Percentiles rank a stretch among this genome's conserved stretches.
phyloP scores from a whole-genome alignment of 2,113 vertebrate species.

The Choloepus hoffmanni region DNA sequence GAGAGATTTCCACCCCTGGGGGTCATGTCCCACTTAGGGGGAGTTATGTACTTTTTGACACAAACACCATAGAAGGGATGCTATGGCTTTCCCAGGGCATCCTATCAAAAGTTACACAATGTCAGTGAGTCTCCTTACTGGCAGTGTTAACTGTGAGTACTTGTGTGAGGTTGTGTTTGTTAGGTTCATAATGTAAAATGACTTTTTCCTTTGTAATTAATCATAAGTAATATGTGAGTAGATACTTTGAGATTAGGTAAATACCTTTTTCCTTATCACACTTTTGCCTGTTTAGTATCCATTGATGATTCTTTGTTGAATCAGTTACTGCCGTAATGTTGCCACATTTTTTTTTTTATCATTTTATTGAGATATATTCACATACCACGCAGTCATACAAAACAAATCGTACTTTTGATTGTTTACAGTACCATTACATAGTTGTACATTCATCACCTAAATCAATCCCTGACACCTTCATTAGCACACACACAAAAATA shows the following conservation, averaged over 20 bases:
- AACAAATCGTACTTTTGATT: too few relatives aligned
- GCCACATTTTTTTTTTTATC: neutral
- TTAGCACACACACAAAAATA: too few relatives aligned
- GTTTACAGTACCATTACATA: too few relatives aligned
- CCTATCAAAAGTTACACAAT: neutral
- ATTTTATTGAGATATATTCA: too few relatives aligned
- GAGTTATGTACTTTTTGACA: neutral
- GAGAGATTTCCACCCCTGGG: too few relatives aligned
- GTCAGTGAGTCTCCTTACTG: neutral
- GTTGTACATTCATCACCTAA: too few relatives aligned
- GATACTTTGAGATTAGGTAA: neutral
- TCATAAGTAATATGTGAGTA: neutral
- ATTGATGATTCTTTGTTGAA: neutral
- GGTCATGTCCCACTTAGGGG: too few relatives aligned
- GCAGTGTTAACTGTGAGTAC: neutral
- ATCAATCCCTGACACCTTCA: too few relatives aligned
- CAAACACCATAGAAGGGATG: rapidly evolving
- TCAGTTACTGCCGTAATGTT: neutral
- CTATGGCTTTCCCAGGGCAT: too few relatives aligned
- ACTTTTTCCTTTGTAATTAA: neutral
- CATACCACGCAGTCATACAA: too few relatives aligned
- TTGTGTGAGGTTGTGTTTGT: neutral
- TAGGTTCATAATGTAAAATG: neutral
- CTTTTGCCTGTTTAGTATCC: neutral
- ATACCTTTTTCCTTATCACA: neutral